A percentile compares a stretch with the other conserved stretches of the same genome.
phyloP scores from a whole-genome alignment of 2,888 invertebrate genomes.

The Xanthostigma xanthostigma region DNA sequence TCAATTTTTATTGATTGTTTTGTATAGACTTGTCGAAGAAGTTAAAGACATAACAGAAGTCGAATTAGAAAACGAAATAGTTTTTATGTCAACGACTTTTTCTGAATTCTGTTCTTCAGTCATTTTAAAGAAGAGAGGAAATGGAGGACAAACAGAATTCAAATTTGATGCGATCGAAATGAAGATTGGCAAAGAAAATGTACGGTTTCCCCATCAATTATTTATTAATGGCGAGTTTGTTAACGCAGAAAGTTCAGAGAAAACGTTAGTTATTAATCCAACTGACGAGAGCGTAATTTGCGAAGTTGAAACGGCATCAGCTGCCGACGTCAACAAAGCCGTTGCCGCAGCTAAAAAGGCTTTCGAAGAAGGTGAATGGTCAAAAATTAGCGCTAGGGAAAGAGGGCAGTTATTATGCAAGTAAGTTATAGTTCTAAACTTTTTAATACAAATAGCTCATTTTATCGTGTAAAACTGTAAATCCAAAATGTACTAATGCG shows the following conservation, averaged over 20 bases:
- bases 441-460: no score
- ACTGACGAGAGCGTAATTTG: conserved; percentile 69
- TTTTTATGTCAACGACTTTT: conserved; percentile 86
- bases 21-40: conserved; percentile 69
- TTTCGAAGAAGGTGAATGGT: conserved; percentile 82
- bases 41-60: conserved; percentile 66
- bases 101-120: conserved; percentile 60
- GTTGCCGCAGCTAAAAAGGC: conserved; percentile 78
- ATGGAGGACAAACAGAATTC: conserved; percentile 34
- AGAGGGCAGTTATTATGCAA: conserved; percentile 69
- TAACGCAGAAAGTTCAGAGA: conserved; percentile 52
- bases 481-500: no score
- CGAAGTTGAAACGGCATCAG: conserved; percentile 51
- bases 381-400: conserved; percentile 85
- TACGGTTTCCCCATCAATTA: conserved; percentile 77
- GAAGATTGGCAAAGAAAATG: conserved; percentile 66
- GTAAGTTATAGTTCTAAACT: conserved; percentile 31
- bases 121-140: conserved; percentile 44
- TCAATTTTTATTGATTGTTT: background rate
- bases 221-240: conserved; percentile 87
- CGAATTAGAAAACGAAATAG: conserved; percentile 72
- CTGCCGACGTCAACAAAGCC: conserved; percentile 72
- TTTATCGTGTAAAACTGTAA: no score
- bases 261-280: conserved; percentile 63
- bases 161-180: conserved; percentile 62